A percentile compares a stretch with the other conserved stretches of the same genome.
Conservation (phyloP, 2,113 vertebrate species). For the Centropristis striata region DNA sequence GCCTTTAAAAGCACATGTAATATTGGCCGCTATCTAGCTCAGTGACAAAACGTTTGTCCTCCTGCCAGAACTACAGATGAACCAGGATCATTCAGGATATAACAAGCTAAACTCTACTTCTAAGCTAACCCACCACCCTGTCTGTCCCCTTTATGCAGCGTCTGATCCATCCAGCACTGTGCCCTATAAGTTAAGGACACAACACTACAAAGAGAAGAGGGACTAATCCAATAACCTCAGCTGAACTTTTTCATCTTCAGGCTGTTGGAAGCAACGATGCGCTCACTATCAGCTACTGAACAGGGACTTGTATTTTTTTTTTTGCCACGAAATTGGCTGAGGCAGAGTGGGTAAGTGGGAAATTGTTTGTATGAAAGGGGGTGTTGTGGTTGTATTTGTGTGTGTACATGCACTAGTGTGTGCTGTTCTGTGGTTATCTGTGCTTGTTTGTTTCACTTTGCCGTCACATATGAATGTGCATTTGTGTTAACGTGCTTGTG, state of each 20-base stretch:
- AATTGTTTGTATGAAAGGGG: constrained; percentile 44
- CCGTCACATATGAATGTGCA: background rate
- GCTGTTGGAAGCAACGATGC: constrained; percentile 49
- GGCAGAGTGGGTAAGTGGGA: constrained; percentile 28
- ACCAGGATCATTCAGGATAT: background rate
- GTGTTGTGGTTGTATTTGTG: background rate
- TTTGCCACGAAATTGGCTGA: constrained; percentile 16
- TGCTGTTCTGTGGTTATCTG: background rate
- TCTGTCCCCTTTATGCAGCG: background rate
- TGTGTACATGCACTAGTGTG: background rate
- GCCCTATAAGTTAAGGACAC: constrained; percentile 33
- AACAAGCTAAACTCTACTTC: background rate
- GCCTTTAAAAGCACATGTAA: background rate
- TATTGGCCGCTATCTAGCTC: background rate
- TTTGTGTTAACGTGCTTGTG: background rate
- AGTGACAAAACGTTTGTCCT: constrained; percentile 6
- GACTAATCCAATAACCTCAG: constrained; percentile 62
- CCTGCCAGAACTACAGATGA: background rate
- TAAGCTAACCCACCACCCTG: background rate
- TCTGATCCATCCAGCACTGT: constrained; percentile 2
- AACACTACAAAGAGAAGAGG: constrained; percentile 43
- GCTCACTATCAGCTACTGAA: constrained; percentile 56
- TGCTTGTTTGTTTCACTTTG: constrained; percentile 1
- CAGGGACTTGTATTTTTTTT: constrained; percentile 41
- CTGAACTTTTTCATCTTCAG: constrained; percentile 61